These are phyloP conservation scores for Vicugna pacos DNA, from an alignment of 2,113 vertebrate genomes.

Conservation along the genomic window DNA sequence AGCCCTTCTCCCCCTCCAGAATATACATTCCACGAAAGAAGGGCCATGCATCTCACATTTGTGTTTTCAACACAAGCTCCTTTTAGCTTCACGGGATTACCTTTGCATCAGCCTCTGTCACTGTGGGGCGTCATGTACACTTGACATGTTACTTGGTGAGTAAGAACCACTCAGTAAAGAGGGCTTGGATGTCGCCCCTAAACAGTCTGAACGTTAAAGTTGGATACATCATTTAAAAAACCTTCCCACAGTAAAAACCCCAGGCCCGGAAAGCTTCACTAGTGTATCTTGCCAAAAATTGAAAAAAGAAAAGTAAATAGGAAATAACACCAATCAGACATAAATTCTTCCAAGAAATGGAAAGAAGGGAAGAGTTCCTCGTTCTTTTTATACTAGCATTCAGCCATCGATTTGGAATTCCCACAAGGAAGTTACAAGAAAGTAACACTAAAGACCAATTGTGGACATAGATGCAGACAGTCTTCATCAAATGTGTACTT, in stretches of 20 bases:
- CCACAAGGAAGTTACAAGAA: conserved; percentile 16
- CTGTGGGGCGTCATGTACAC: too few relatives aligned
- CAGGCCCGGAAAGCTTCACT: background rate
- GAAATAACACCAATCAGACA: background rate
- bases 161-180: background rate
- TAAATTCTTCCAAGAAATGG: background rate
- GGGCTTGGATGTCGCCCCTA: background rate
- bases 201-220: background rate
- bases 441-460: background rate
- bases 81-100: background rate
- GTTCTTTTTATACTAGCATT: background rate
- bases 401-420: background rate
- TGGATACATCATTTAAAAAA: background rate
- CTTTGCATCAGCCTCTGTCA: background rate
- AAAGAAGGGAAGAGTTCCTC: background rate
- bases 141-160: fast-evolving
- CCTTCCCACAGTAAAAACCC: background rate
- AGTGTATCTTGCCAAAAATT: background rate
- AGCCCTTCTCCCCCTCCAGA: background rate
- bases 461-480: background rate
- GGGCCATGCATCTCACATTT: background rate
- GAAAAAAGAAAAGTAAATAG: conserved; percentile 14
- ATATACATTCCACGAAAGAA: background rate
- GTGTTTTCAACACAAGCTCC: background rate
- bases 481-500: conserved; percentile 32